These are phyloP conservation scores for Gymnocypris eckloni DNA, from an alignment of 2,797 vertebrate species.

Conservation along the genomic window DNA sequence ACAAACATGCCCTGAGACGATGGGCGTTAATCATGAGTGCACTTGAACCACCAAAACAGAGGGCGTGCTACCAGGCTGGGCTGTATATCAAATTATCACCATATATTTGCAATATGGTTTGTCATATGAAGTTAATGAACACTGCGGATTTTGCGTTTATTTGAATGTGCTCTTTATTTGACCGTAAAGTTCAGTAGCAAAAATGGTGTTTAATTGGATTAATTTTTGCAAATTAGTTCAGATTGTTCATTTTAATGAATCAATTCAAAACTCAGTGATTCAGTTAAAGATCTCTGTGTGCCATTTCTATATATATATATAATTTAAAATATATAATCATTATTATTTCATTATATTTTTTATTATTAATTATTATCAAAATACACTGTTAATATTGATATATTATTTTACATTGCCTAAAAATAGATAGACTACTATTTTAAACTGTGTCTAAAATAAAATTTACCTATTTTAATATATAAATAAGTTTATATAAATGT, in stretches of 20 bases:
- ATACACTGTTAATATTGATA: neutral
- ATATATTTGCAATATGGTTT: neutral
- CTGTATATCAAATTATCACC: neutral
- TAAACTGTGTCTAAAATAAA: neutral
- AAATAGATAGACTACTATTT: neutral
- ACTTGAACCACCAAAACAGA: neutral
- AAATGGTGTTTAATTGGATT: neutral
- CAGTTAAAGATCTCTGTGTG: too few species aligned
- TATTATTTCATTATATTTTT: too few species aligned
- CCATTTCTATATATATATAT: too few species aligned
- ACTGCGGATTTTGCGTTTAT: neutral
- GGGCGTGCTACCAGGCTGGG: neutral
- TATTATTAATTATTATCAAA: too few species aligned
- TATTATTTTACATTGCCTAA: neutral
- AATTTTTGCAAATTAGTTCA: neutral
- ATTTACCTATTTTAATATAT: neutral
- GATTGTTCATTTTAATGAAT: neutral
- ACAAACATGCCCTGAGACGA: constrained; percentile 58
- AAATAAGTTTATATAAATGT: neutral
- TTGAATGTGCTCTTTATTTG: neutral
- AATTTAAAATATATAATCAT: too few species aligned
- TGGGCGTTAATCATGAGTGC: neutral
- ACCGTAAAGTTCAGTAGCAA: neutral
- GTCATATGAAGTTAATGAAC: neutral
- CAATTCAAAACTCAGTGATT: neutral